Evolutionary conservation across 2,888 invertebrate genomes (phyloP).

Genomic region (Blera fallax): DNA sequence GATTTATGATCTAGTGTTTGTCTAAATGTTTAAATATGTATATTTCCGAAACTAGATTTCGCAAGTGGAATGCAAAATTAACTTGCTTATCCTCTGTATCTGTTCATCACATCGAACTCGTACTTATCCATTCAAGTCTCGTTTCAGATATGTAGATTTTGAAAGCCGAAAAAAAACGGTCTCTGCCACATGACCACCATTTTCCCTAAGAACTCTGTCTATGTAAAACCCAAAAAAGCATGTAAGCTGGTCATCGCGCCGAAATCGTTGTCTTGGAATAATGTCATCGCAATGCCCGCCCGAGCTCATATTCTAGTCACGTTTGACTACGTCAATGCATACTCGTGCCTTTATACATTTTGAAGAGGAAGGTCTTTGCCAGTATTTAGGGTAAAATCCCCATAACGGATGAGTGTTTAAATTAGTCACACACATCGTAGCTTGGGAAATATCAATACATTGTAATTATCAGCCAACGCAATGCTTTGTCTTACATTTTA

Average conservation of each 20-base stretch:
- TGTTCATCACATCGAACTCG: background rate
- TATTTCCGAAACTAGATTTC: conserved; percentile 9
- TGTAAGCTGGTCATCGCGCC: conserved; percentile 45
- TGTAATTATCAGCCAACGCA: background rate
- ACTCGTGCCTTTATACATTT: background rate
- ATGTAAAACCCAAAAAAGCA: conserved; percentile 19
- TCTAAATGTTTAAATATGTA: background rate
- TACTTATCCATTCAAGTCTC: conserved; percentile 24
- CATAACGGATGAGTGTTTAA: conserved; percentile 17
- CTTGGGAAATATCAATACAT: conserved; percentile 1
- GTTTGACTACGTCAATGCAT: conserved; percentile 55
- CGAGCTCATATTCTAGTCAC: conserved; percentile 46
- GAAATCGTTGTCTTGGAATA: conserved; percentile 41
- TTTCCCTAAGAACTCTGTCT: conserved; percentile 24
- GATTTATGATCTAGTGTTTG: background rate
- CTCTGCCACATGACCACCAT: conserved; percentile 5
- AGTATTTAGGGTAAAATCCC: conserved; percentile 54
- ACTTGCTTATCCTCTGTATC: too few relatives aligned
- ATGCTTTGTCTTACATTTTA: background rate
- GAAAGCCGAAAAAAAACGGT: background rate
- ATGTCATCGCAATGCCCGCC: conserved; percentile 49
- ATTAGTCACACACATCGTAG: conserved; percentile 37
- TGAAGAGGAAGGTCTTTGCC: conserved; percentile 5
- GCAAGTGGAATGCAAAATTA: conserved; percentile 25
- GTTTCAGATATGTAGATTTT: conserved; percentile 24